phyloP scores from a whole-genome alignment of 2,888 invertebrate genomes.

The Calliphora vomitoria region DNA sequence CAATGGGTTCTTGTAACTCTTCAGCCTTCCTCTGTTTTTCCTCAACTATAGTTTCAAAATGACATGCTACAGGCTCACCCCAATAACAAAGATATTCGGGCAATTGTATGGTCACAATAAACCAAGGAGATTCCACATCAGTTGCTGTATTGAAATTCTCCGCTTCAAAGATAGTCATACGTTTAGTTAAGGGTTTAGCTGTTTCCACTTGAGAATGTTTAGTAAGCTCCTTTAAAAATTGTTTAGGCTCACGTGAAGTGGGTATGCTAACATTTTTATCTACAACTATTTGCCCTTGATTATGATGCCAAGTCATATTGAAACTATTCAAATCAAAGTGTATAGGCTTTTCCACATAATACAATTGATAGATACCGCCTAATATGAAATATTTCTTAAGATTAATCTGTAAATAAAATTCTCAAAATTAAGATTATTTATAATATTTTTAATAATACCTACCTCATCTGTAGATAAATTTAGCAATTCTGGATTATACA shows the following conservation, averaged over 20 bases:
- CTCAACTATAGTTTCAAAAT: slow-evolving; percentile 75
- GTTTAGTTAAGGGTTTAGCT: not conserved
- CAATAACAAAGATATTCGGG: slow-evolving; percentile 79
- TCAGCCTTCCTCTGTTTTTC: not conserved
- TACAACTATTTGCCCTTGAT: slow-evolving; percentile 74
- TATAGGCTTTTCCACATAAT: slow-evolving; percentile 78
- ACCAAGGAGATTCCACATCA: slow-evolving; percentile 74
- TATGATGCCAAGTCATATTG: slow-evolving; percentile 79
- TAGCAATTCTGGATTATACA: slow-evolving; percentile 77
- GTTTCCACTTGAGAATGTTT: not conserved
- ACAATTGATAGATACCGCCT: slow-evolving; percentile 82
- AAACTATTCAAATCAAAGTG: slow-evolving; percentile 77
- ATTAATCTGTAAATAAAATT: slow-evolving; percentile 78
- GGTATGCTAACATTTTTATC: slow-evolving; percentile 67
- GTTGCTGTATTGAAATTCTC: not conserved
- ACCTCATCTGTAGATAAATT: slow-evolving; percentile 78
- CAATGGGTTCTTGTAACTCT: not conserved
- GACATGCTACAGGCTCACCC: slow-evolving; percentile 80
- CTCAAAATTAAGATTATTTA: not conserved
- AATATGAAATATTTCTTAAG: slow-evolving; percentile 79
- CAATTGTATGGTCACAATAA: slow-evolving; percentile 78
- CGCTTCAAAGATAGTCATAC: slow-evolving; percentile 22
- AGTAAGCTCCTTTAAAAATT: not conserved
- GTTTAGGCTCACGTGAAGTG: not conserved
- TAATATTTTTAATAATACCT: not conserved